These are phyloP conservation scores for Eretmocerus hayati DNA, from an alignment of 2,888 invertebrate species.

Conservation along the genomic window DNA sequence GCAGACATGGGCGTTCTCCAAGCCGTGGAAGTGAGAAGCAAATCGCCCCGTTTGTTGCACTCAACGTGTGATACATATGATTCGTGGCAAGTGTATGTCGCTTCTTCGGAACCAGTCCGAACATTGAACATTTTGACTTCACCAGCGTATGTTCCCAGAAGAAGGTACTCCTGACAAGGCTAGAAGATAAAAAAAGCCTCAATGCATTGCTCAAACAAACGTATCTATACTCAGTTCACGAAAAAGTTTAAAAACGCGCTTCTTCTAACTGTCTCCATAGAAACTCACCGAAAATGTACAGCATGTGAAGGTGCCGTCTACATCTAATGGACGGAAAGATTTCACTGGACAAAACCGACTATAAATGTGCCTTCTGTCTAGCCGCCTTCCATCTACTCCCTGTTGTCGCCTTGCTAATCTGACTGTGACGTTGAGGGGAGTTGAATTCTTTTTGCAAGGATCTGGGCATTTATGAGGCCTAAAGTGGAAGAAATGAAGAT, in stretches of 20 bases:
- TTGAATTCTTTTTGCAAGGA: conserved; percentile 61
- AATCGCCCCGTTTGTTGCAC: conserved; percentile 59
- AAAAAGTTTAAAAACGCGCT: not conserved
- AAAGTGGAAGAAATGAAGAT: no score
- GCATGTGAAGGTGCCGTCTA: conserved; percentile 69
- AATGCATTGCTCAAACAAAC: conserved; percentile 25
- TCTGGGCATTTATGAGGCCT: conserved; percentile 96
- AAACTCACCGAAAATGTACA: conserved; percentile 55
- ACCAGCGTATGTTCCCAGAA: conserved; percentile 86
- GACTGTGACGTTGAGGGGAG: conserved; percentile 66
- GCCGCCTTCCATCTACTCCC: conserved; percentile 55
- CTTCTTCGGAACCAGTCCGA: conserved; percentile 75
- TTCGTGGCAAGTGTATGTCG: conserved; percentile 74
- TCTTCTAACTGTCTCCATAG: not conserved
- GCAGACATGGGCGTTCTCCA: conserved; percentile 80
- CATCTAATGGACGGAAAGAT: conserved; percentile 62
- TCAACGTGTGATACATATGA: conserved; percentile 79
- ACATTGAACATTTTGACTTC: conserved; percentile 85
- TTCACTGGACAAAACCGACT: conserved; percentile 72
- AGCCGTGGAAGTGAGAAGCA: conserved; percentile 78
- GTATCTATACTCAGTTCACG: not conserved
- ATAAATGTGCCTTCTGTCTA: conserved; percentile 78
- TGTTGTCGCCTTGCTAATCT: conserved; percentile 36
- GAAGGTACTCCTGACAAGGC: conserved; percentile 59
- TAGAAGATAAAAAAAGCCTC: conserved; percentile 31